Percentiles rank a stretch among this genome's conserved stretches.
Evolutionary conservation across 2,797 vertebrate species (phyloP).

Genomic region (Sebastes diploproa): DNA sequence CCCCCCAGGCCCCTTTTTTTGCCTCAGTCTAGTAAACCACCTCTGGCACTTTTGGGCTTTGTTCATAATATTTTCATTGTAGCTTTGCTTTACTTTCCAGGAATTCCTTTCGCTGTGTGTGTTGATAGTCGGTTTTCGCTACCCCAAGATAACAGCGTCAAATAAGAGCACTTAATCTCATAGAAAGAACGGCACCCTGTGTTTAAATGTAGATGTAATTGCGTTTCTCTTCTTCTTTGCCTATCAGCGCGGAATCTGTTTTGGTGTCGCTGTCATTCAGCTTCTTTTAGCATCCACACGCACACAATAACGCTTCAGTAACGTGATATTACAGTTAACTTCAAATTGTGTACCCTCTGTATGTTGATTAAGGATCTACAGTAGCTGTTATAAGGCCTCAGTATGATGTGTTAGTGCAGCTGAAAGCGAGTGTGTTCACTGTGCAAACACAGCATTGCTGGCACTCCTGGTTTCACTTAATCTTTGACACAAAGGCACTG

Average conservation of each 20-base stretch:
- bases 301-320: background rate
- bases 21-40: constrained; percentile 72
- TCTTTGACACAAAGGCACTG: constrained; percentile 83
- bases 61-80: constrained; percentile 72
- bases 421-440: constrained; percentile 73
- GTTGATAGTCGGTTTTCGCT: constrained; percentile 42
- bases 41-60: constrained; percentile 72
- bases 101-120: constrained; percentile 53
- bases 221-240: background rate
- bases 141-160: constrained; percentile 17
- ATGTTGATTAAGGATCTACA: constrained; percentile 14
- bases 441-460: constrained; percentile 78
- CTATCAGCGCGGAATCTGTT: background rate
- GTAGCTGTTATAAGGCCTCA: constrained; percentile 31
- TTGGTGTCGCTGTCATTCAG: background rate
- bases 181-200: constrained; percentile 13
- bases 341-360: background rate
- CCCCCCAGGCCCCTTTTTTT: constrained; percentile 63
- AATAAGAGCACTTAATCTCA: constrained; percentile 26
- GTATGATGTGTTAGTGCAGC: constrained; percentile 76
- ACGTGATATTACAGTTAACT: background rate
- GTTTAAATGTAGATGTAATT: constrained; percentile 25
- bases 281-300: background rate
- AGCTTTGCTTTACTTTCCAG: constrained; percentile 64
- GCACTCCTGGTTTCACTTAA: constrained; percentile 82